phyloP scores from a whole-genome alignment of 2,888 invertebrate genomes.

The Coenonympha arcania region DNA sequence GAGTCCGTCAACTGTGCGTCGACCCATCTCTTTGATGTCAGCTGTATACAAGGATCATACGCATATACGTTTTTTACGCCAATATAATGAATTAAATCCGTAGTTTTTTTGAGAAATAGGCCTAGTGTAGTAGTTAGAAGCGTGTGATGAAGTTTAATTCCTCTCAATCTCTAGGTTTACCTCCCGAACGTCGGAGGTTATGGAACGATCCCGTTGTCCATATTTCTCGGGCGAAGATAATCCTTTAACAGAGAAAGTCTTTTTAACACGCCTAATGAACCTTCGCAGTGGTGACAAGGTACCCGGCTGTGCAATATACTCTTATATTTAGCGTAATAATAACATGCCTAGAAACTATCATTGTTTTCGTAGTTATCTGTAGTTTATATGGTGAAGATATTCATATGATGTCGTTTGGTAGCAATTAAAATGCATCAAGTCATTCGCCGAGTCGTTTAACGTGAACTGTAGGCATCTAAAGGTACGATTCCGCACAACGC shows the following conservation, averaged over 20 bases:
- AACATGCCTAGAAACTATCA: conserved; percentile 45
- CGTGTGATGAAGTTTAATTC: conserved; percentile 38
- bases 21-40: conserved; percentile 69
- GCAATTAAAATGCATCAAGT: conserved; percentile 27
- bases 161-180: conserved; percentile 59
- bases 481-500: too few species aligned
- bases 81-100: conserved; percentile 66
- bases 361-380: conserved; percentile 53
- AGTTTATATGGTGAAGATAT: conserved; percentile 37
- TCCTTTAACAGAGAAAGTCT: conserved; percentile 50
- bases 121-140: conserved; percentile 34
- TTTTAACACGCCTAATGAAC: conserved; percentile 66
- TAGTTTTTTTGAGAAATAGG: conserved; percentile 42
- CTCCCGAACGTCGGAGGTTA: conserved; percentile 65
- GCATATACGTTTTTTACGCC: conserved; percentile 54
- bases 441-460: conserved; percentile 23
- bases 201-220: conserved; percentile 60
- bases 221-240: conserved; percentile 62
- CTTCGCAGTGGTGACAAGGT: conserved; percentile 60
- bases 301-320: conserved; percentile 36
- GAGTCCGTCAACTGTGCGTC: conserved; percentile 50
- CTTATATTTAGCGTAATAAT: conserved; percentile 43
- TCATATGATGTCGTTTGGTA: conserved; percentile 31
- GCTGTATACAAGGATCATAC: conserved; percentile 73
- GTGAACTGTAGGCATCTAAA: conserved; percentile 22